Evolutionary conservation across 2,888 invertebrate species (phyloP), one percentile per base, ranked within the genome.

Genomic region (Drosophila lacicola): DNA sequence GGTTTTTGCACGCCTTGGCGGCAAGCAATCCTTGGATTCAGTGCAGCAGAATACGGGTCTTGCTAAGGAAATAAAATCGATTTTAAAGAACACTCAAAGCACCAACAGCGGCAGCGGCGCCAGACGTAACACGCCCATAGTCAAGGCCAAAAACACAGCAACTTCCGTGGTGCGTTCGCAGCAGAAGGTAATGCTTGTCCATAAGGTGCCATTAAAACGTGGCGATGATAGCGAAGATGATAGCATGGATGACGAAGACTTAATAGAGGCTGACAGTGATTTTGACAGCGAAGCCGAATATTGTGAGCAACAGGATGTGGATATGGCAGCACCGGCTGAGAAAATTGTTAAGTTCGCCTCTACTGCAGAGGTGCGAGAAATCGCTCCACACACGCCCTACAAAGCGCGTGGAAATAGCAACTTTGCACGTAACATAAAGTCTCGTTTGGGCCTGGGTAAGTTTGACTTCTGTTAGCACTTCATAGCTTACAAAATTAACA

Each of bases 361-460:
- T 0, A 92, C 91, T 13, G 93, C 92, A 3, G 93, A 93, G 77
- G 91, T 93, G 10, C 83, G 92, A n/a, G 93, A 93, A 83, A 92
- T 93, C 8, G 89, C 89, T 0, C 81, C 92, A n/a, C 74, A 82
- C 3, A 34, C 67, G 1, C 11, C 72, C 1, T 77, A 71, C 45
- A 89, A 82, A 42, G 13, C 67, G 13, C 74, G 75, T n/a, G 74
- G 69, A 25, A 78, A 75, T 41, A 75, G n/a, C 34, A 84, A 78
- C 17, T 74, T 88, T 63, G 75, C 80, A 19, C 57, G 74, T 9
- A 78, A 79, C 21, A 80, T 91, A 0, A 91, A 91, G 61, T 72
- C 90, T 1, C 83, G 92, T 3, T 78, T 92, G 50, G 92, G 92
- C 9, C 61, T 81, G 53, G 81, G 85, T 77, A 21, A 61, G 62